Evolutionary conservation across 2,797 vertebrate species (phyloP), one percentile per base, ranked within the genome.

Genomic region (Hyperoplus lanceolatus): DNA sequence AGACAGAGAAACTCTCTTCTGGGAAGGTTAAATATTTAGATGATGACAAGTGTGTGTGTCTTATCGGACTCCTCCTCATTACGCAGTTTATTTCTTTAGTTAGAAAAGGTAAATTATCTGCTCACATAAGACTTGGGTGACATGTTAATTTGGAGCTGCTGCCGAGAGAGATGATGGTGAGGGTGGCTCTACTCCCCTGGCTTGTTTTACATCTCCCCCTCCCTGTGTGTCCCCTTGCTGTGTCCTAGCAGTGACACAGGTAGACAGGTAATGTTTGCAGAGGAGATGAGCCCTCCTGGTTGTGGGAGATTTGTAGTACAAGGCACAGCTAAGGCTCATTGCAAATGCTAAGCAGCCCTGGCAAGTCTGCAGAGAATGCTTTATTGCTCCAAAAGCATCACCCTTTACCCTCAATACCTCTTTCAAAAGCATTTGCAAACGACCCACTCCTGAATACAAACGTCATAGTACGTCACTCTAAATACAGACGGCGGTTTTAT

Each of bases 21-120:
- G 85, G 86, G 74, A 86, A 85, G 85, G 82, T 93, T 90, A 93
- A 93, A 94, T 93, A 91, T 94, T 90, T 83, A 93, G 90, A 88
- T 85, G 87, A 87, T 89, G 90, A 92, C 89, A 89, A 89, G 82
- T 91, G 89, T 89, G 90, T 89, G 77, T 82, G 77, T 91, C 84
- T 87, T 90, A 85, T 90, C 79, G 61, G 64, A 68, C 77, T 58
- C 60, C 77, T 81, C 69, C 80, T 90, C 84, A 86, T 92, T 90
- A 92, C 49, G 6, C 58, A 87, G 87, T 89, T 91, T 88, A 89
- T 93, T 93, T 79, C 80, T 88, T 91, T 80, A 77, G 82, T 79
- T 85, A 59, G 70, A 83, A 81, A 83, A 62, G 84, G 79, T 90
- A 87, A 87, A 90, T 90, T 84, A 91, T 90, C 70, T 79, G 29